A percentile compares a stretch with the other conserved stretches of the same genome.
These are phyloP conservation scores for Adelognathus sp. DNA, from an alignment of 2,888 invertebrate genomes.

Conservation along the genomic window DNA sequence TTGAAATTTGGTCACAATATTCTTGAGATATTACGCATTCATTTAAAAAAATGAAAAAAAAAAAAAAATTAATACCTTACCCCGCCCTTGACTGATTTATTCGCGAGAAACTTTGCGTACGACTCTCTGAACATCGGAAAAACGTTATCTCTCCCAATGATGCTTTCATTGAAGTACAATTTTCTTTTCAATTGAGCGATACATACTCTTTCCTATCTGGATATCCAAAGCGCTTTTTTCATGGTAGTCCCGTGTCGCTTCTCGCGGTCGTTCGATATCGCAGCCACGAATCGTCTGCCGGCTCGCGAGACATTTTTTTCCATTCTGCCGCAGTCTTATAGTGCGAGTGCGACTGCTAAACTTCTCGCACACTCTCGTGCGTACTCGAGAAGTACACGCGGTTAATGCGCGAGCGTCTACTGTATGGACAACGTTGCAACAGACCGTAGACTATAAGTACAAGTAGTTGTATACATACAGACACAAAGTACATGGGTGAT, in stretches of 20 bases:
- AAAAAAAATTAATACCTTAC: no score
- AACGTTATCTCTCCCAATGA: neutral
- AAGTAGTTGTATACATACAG: neutral
- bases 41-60: neutral
- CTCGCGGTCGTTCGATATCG: slow-evolving; percentile 49
- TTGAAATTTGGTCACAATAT: neutral
- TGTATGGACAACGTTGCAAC: slow-evolving; percentile 12
- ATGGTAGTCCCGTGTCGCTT: neutral
- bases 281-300: slow-evolving; percentile 51
- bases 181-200: neutral
- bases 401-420: slow-evolving; percentile 44
- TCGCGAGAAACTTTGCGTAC: no score
- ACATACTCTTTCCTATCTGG: neutral
- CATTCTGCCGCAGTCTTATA: slow-evolving; percentile 31
- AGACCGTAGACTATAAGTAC: neutral
- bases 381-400: slow-evolving; percentile 29
- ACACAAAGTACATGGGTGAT: slow-evolving; percentile 18
- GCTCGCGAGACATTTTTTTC: slow-evolving; percentile 23
- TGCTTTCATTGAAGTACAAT: neutral
- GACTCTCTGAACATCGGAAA: no score
- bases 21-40: neutral
- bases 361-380: slow-evolving; percentile 35
- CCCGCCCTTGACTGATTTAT: no score
- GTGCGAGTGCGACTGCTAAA: slow-evolving; percentile 20
- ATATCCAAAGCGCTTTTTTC: slow-evolving; percentile 25